These are phyloP conservation scores for Uropsilus gracilis DNA, from an alignment of 2,113 vertebrate species.

Conservation along the genomic window DNA sequence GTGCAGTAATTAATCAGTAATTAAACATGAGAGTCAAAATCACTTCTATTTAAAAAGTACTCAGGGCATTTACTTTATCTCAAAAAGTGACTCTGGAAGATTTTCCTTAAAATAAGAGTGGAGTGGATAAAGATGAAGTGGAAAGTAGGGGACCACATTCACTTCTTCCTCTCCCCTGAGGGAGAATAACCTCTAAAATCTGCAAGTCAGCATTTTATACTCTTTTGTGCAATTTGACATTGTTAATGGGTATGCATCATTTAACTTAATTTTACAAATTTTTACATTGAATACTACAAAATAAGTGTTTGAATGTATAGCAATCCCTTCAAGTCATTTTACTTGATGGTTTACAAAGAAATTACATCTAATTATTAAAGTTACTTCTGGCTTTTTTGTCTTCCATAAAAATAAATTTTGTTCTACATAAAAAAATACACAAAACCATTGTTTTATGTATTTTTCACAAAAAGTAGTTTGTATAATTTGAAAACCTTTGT, in stretches of 20 bases:
- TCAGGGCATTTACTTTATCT: background rate
- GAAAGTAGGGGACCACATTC: too few species aligned
- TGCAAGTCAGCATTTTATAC: background rate
- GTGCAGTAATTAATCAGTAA: background rate
- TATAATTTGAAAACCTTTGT: too few species aligned
- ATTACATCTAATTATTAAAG: background rate
- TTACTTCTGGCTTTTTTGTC: background rate
- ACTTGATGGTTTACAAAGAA: background rate
- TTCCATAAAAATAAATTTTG: too few species aligned
- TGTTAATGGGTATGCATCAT: background rate
- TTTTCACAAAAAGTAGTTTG: too few species aligned
- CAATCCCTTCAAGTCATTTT: background rate
- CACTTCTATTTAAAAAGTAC: background rate
- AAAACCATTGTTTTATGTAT: too few species aligned
- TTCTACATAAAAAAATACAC: too few species aligned
- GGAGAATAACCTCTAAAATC: too few species aligned
- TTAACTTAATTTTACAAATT: background rate
- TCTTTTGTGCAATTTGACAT: background rate
- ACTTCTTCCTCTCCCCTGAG: accelerated
- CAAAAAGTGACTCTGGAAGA: background rate
- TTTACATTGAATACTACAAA: background rate
- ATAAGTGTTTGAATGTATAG: background rate
- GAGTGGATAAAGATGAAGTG: accelerated
- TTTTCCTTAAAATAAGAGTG: accelerated
- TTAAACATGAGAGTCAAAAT: background rate